phyloP scores from a whole-genome alignment of 2,113 vertebrate species.

The Etia nguti region DNA sequence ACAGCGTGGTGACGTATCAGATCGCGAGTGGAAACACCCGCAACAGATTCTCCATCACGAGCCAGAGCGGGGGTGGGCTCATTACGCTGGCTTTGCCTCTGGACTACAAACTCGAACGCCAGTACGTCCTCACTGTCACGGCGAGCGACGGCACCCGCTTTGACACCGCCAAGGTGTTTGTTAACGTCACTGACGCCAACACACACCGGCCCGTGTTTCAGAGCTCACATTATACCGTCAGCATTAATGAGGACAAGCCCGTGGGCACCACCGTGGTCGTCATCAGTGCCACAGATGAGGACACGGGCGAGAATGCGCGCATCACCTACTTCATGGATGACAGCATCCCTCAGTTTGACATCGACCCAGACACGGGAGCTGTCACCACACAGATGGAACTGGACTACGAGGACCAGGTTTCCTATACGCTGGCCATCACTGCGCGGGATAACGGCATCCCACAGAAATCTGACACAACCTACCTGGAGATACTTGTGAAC shows the following conservation, averaged over 20 bases:
- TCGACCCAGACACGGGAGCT: slow-evolving; percentile 81
- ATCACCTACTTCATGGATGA: slow-evolving; percentile 97
- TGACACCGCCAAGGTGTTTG: slow-evolving; percentile 83
- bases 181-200: slow-evolving; percentile 94
- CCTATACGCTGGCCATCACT: slow-evolving; percentile 92
- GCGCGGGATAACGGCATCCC: slow-evolving; percentile 94
- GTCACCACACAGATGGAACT: slow-evolving; percentile 92
- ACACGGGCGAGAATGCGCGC: slow-evolving; percentile 89
- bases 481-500: slow-evolving; percentile 92
- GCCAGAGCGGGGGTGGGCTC: slow-evolving; percentile 88
- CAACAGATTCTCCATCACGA: slow-evolving; percentile 96
- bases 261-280: slow-evolving; percentile 88
- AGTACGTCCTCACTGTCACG: slow-evolving; percentile 84
- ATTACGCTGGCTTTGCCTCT: slow-evolving; percentile 88
- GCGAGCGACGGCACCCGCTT: slow-evolving; percentile 87
- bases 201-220: slow-evolving; percentile 95
- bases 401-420: slow-evolving; percentile 96
- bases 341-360: slow-evolving; percentile 94
- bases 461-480: slow-evolving; percentile 96
- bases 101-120: slow-evolving; percentile 94
- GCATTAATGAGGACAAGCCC: slow-evolving; percentile 85
- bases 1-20: slow-evolving; percentile 94
- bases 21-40: slow-evolving; percentile 93
- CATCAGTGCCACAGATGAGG: slow-evolving; percentile 93
- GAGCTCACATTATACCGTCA: slow-evolving; percentile 95